Conservation (phyloP, 1,140 invertebrate genomes). For the Drosophila setifemur region DNA sequence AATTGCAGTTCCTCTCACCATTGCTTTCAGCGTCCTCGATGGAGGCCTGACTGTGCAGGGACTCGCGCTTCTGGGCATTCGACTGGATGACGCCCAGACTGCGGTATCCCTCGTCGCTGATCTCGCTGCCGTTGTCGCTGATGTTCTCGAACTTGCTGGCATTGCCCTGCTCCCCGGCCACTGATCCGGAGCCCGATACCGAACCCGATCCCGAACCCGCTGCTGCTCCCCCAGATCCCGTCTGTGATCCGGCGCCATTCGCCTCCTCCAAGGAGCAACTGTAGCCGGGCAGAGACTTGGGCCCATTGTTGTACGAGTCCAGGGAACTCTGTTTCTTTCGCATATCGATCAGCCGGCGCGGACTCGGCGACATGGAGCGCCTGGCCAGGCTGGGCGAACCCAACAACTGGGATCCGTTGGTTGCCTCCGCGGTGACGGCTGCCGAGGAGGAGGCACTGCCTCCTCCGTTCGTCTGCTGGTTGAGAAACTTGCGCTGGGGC, state of each 20-base stretch:
- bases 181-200: not conserved
- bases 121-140: conserved; percentile 92
- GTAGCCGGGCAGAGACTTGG: conserved; percentile 60
- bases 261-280: conserved; percentile 34
- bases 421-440: not conserved
- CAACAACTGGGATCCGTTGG: conserved; percentile 17
- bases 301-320: conserved; percentile 55
- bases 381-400: conserved; percentile 46
- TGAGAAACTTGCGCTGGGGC: conserved; percentile 80
- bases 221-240: not conserved
- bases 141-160: conserved; percentile 84
- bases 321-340: conserved; percentile 75
- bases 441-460: not conserved
- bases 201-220: not conserved
- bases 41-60: conserved; percentile 86
- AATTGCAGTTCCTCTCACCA: too few species aligned
- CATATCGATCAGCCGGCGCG: conserved; percentile 72
- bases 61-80: conserved; percentile 85
- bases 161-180: conserved; percentile 59
- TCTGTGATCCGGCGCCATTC: not conserved
- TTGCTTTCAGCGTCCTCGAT: conserved; percentile 87
- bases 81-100: conserved; percentile 88
- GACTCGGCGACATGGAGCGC: conserved; percentile 83
- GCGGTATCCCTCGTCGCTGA: conserved; percentile 93
- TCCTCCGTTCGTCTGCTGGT: conserved; percentile 45